These are phyloP conservation scores for Malacosoma neustria DNA, from an alignment of 2,888 invertebrate species.

Conservation along the genomic window DNA sequence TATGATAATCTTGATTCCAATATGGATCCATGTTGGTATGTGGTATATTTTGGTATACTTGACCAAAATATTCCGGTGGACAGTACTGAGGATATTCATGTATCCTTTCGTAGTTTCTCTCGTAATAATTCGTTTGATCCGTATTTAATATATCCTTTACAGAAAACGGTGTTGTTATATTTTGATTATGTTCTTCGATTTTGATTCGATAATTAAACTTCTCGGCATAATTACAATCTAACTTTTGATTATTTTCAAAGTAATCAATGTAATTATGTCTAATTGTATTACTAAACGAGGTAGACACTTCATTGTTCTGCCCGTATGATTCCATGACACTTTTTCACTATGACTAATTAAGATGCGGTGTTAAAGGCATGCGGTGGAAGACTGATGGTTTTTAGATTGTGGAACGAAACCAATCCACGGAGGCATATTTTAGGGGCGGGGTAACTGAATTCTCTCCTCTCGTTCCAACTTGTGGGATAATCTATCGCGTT, in stretches of 20 bases:
- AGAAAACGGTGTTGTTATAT: conserved; percentile 50
- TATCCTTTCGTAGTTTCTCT: conserved; percentile 34
- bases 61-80: conserved; percentile 43
- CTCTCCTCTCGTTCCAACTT: conserved; percentile 22
- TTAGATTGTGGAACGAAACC: conserved; percentile 46
- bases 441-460: conserved; percentile 46
- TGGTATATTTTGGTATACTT: conserved; percentile 43
- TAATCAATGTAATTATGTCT: conserved; percentile 47
- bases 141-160: conserved; percentile 61
- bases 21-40: conserved; percentile 45
- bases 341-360: conserved; percentile 33
- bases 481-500: conserved; percentile 14
- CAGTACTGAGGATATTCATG: conserved; percentile 48
- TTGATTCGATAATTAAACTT: conserved; percentile 36
- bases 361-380: conserved; percentile 46
- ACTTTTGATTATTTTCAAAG: conserved; percentile 31
- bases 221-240: conserved; percentile 25
- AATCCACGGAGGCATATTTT: conserved; percentile 42
- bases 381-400: conserved; percentile 60
- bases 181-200: conserved; percentile 35
- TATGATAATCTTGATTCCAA: conserved; percentile 51
- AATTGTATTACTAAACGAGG: conserved; percentile 44
- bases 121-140: conserved; percentile 45
- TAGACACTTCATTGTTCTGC: conserved; percentile 53
- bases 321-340: conserved; percentile 50